Percentiles rank a stretch among this genome's conserved stretches.
These are phyloP conservation scores for Antennarius striatus DNA, from an alignment of 2,113 vertebrate genomes.

Conservation along the genomic window DNA sequence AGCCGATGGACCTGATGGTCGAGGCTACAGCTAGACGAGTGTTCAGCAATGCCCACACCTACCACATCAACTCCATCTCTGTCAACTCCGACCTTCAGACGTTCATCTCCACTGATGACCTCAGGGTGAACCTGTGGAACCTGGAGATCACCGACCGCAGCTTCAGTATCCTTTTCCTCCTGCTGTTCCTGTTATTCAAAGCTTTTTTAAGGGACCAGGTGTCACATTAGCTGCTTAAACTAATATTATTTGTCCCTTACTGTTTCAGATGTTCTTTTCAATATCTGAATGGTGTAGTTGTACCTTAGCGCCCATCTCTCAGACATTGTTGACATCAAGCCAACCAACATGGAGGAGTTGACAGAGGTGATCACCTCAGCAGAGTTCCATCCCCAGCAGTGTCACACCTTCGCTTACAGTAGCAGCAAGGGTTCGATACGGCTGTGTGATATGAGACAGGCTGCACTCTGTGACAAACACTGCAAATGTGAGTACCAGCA, in stretches of 20 bases:
- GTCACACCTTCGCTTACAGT: conserved; percentile 97
- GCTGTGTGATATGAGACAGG: conserved; percentile 93
- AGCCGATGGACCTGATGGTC: conserved; percentile 98
- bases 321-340: conserved; percentile 98
- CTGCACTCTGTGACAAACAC: conserved; percentile 92
- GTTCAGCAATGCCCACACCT: conserved; percentile 94
- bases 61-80: conserved; percentile 98
- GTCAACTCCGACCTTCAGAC: conserved; percentile 98
- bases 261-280: background rate
- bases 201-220: background rate
- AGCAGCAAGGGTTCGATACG: conserved; percentile 97
- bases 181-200: background rate
- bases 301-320: conserved; percentile 81
- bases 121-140: conserved; percentile 97
- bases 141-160: conserved; percentile 96
- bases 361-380: conserved; percentile 95
- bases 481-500: conserved; percentile 89
- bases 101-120: conserved; percentile 95
- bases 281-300: background rate
- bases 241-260: background rate
- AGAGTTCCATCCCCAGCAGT: conserved; percentile 93
- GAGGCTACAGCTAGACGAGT: conserved; percentile 91
- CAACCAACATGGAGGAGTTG: conserved; percentile 96
- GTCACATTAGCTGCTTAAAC: background rate
- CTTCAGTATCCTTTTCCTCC: conserved; percentile 91